Base-by-base conservation (phyloP, 2,888 invertebrate genomes). In the Rhamnusium bicolor region DNA sequence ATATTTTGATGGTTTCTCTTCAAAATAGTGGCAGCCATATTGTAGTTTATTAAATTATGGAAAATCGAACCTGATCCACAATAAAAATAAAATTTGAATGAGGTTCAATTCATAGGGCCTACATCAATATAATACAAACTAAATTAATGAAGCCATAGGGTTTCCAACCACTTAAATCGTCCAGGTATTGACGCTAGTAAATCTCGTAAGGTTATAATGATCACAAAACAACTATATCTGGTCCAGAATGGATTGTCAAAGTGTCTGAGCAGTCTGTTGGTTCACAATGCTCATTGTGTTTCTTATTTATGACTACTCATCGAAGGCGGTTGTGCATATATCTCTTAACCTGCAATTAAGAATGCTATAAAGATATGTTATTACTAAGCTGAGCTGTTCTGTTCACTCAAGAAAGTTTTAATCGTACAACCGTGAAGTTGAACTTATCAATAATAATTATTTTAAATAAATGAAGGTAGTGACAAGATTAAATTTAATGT, bases 251-350 rank as follows among this genome's bases (percentile, higher is more conserved):
- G 49, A 69, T 72, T 74, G 76, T 77, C 77, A 74, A 78, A 76
- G 76, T 80, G 79, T 76, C 78, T 80, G 72, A 62, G 16, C 73
- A 49, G 72, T 77, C 76, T 79, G 72, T 69, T 66, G 62, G 68
- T 77, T 79, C 74, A 85, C 83, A 84, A 85, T 82, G 81, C 81
- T 80, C 79, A 83, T 84, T 84, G 84, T 84, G 78, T 76, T 79
- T 71, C 80, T 81, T 84, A 85, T 85, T 84, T 84, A 83, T 82
- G 84, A 82, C 80, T 82, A 83, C 84, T 84, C 83, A 84, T 85
- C 83, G 82, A 76, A 76, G 80, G 79, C 78, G 76, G 75, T 77
- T 73, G 79, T 75, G 80, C 81, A 82, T 79, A 81, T 75, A 56
- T 72, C 74, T 78, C 81, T 81, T n/a, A 82, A 78, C 82, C 82